Evolutionary conservation across 2,113 vertebrate species (phyloP).

Genomic region (Plotosus lineatus): DNA sequence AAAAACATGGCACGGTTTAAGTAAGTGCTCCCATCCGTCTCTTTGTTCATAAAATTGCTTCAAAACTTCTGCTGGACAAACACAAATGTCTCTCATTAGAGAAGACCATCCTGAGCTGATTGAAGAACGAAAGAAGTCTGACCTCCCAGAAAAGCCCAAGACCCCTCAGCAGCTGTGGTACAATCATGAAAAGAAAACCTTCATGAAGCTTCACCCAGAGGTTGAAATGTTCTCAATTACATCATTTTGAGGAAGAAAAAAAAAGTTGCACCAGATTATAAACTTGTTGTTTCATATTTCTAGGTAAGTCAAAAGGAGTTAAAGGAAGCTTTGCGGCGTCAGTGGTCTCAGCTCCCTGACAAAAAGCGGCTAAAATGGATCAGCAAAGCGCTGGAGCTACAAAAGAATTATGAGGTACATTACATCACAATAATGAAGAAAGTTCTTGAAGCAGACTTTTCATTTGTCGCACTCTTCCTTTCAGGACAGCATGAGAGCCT

Average conservation of each 20-base stretch:
- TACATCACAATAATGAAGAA: not conserved
- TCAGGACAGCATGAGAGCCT: slow-evolving; percentile 71
- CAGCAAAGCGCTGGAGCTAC: slow-evolving; percentile 80
- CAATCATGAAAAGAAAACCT: slow-evolving; percentile 80
- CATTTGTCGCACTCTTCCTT: not conserved
- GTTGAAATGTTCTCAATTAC: slow-evolving; percentile 21
- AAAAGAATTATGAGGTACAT: slow-evolving; percentile 75
- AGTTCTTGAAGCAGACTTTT: not conserved
- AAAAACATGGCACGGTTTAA: slow-evolving; percentile 80
- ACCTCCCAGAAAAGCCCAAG: slow-evolving; percentile 78
- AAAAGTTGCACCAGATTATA: not conserved
- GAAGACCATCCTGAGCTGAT: slow-evolving; percentile 77
- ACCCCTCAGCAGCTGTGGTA: slow-evolving; percentile 82
- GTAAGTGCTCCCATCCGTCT: slow-evolving; percentile 54
- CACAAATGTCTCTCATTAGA: slow-evolving; percentile 50
- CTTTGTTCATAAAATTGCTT: not conserved
- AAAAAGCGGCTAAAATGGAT: slow-evolving; percentile 81
- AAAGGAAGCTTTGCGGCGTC: slow-evolving; percentile 76
- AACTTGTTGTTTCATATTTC: not conserved
- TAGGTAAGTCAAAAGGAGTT: slow-evolving; percentile 79
- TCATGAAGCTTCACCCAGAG: slow-evolving; percentile 78
- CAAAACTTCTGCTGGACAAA: not conserved
- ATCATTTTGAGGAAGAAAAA: not conserved
- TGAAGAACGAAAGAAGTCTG: slow-evolving; percentile 75
- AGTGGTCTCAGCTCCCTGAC: slow-evolving; percentile 79